Base-by-base conservation (phyloP, 2,797 vertebrate species). In the Chelon labrosus region DNA sequence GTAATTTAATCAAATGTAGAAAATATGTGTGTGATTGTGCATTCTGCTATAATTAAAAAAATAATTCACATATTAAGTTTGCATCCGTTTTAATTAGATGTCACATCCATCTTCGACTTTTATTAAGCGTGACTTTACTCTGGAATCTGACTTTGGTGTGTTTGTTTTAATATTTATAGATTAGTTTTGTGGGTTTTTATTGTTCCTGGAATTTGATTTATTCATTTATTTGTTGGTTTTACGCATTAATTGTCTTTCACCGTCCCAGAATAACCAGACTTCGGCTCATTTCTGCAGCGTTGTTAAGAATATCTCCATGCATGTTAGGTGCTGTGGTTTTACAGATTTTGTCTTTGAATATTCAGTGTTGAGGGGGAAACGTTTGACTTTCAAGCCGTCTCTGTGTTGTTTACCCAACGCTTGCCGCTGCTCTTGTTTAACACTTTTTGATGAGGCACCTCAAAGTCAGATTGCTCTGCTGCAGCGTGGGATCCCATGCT, bases 271-370 rank as follows among this genome's bases (percentile, higher is more conserved):
- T 51, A 39, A 10, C 61, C 31, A 2, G 56, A 54, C 9, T 22
- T 10, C 19, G 5, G 19, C 19, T 53, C 22, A 52, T 57, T 50
- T 67, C 63, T 46, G 53, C 60, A 39, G 6, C 35, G 22, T 68
- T 75, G 81, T 77, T 73, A 71, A 63, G 82, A 80, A 42, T 42
- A n/a, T 74, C 6, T 53, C 52, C 20, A 60, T 68, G 69, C 77
- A 76, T 84, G 25, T 38, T 49, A 60, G 61, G 35, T 61, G 53
- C 11, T n/a, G 16, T 55, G 53, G 63, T 65, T 74, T 60, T 53
- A 49, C 77, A 73, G 58, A 75, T 80, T 80, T 65, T 53, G 1
- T 27, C 22, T 31, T 50, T 63, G 47, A 57, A 65, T 65, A 37
- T 72, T 52, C 4, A 66, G 3, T 39, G 22, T 10, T 7, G 14